phyloP scores from a whole-genome alignment of 2,888 invertebrate genomes.

The Nipponacmea schrenckii region DNA sequence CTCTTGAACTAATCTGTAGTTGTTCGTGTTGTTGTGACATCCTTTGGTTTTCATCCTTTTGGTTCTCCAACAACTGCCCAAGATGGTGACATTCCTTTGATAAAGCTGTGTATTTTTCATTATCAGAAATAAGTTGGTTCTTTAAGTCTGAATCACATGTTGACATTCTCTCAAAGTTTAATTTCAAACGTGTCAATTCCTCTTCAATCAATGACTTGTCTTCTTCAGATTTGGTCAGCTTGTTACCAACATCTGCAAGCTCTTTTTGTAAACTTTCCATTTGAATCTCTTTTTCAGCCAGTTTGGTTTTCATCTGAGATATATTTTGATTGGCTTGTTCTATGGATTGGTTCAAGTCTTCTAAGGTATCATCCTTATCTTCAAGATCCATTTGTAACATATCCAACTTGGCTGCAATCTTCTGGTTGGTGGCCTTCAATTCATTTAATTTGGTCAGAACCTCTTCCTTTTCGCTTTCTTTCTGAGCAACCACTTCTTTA shows the following conservation, averaged over 20 bases:
- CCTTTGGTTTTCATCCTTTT: constrained; percentile 8
- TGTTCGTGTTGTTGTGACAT: not conserved
- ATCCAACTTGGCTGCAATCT: constrained; percentile 35
- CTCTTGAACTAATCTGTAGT: not conserved
- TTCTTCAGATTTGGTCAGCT: constrained; percentile 21
- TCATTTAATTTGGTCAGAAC: constrained; percentile 20
- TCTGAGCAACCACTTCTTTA: constrained; percentile 18
- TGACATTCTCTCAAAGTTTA: constrained; percentile 26
- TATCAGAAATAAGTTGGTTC: constrained; percentile 16
- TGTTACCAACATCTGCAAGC: constrained; percentile 12
- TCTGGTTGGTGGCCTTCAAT: constrained; percentile 19
- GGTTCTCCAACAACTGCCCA: constrained; percentile 20
- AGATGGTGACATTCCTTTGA: constrained; percentile 24
- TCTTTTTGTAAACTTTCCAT: constrained; percentile 23
- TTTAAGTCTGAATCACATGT: constrained; percentile 14
- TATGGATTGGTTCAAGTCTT: constrained; percentile 17
- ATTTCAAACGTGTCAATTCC: constrained; percentile 16
- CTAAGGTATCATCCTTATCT: constrained; percentile 22
- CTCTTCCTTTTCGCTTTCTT: constrained; percentile 21
- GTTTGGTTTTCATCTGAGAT: constrained; percentile 24
- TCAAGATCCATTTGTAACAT: constrained; percentile 39
- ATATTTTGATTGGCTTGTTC: constrained; percentile 26
- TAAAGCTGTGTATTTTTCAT: constrained; percentile 14
- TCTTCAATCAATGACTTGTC: constrained; percentile 16
- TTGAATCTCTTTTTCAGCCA: constrained; percentile 25